Conservation (phyloP, 2,888 invertebrate species). For the Embidobia sp. region DNA sequence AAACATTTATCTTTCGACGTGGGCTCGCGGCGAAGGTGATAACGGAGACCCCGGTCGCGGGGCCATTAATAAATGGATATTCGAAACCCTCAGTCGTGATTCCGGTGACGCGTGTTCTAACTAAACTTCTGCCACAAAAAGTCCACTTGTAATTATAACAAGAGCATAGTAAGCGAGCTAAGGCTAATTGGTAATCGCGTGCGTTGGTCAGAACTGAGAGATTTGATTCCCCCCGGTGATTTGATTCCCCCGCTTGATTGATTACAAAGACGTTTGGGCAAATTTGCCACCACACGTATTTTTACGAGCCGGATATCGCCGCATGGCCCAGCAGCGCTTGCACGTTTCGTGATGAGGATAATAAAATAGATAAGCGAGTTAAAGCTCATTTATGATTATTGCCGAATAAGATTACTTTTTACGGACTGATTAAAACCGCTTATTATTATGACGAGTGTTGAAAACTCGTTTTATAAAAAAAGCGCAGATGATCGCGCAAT, state of each 20-base stretch:
- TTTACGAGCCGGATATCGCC: conserved; percentile 41
- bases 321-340: background rate
- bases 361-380: conserved; percentile 61
- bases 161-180: no score
- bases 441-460: conserved; percentile 37
- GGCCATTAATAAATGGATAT: conserved; percentile 68
- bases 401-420: conserved; percentile 55
- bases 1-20: conserved; percentile 58
- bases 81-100: conserved; percentile 3
- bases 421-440: conserved; percentile 52
- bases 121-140: conserved; percentile 1
- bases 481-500: no score
- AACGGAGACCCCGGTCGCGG: conserved; percentile 14
- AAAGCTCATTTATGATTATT: conserved; percentile 60
- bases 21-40: conserved; percentile 37
- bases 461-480: conserved; percentile 42
- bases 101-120: conserved; percentile 10
- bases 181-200: conserved; percentile 4
- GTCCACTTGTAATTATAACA: no score
- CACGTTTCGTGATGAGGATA: conserved; percentile 35
- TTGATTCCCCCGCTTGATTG: conserved; percentile 37
- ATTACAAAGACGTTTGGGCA: conserved; percentile 43
- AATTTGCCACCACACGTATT: no score
- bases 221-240: no score
- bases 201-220: conserved; percentile 31